Evolutionary conservation across 2,797 vertebrate genomes (phyloP), one percentile per base, ranked within the genome.

Genomic region (Aulostomus chinensis): DNA sequence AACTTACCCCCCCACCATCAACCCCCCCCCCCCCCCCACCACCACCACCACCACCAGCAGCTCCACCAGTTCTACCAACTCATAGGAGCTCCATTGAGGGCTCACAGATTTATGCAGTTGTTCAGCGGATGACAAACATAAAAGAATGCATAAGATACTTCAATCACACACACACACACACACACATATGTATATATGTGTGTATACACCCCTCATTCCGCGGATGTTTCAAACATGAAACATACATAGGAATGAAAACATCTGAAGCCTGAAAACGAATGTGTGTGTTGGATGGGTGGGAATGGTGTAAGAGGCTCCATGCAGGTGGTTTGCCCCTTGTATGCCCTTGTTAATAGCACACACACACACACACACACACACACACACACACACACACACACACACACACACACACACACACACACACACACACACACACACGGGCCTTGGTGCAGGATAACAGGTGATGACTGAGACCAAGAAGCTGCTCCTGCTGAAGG

Each of bases 391-490:
- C 51, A 51, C 45, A 29, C 56, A 32, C 39, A 22, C 38, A 49
- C 32, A 50, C 20, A 17, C n/a, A n/a, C 11, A 49, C 9, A 47
- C 41, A 3, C 4, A 34, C 31, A 26, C 30, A 20, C 51, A 51
- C 45, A 29, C 56, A 32, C 39, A 22, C 38, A 49, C 32, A 50
- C 20, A 17, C n/a, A n/a, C 11, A 49, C 9, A 47, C 41, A 3
- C 4, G 21, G 55, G 39, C 64, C 58, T 62, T 46, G 55, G 31
- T 40, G 56, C 17, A 20, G 42, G 50, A 58, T 74, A 64, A 37
- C 54, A 11, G 51, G 69, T 60, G 75, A 45, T 70, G 76, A 80
- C 50, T 39, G 69, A 83, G 53, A 53, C 68, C 29, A 43, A 57
- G 54, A 62, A 80, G 76, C 66, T 17, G 10, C 57, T 42, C 43